Evolutionary conservation across 2,797 vertebrate species (phyloP).

Genomic region (Lophotriccus pileatus): DNA sequence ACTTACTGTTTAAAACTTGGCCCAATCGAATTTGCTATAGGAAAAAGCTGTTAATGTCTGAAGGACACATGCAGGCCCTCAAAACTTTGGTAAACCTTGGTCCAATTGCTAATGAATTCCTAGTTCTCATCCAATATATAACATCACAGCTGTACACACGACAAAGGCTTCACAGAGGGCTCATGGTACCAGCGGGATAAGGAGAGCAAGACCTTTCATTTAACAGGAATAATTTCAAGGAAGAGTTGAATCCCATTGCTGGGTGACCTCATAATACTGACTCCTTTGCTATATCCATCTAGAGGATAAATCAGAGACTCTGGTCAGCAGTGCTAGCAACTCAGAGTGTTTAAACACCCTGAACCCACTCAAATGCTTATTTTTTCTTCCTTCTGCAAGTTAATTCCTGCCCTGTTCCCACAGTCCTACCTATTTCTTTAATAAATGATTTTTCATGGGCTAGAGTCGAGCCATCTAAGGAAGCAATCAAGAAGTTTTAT

Average conservation of each 20-base stretch:
- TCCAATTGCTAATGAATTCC: conserved; percentile 40
- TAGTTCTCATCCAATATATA: conserved; percentile 24
- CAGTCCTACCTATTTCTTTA: background rate
- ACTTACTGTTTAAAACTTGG: conserved; percentile 23
- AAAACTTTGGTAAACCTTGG: background rate
- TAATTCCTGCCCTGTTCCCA: background rate
- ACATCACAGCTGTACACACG: background rate
- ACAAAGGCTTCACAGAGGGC: background rate
- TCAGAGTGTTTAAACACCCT: background rate
- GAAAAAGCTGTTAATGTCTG: conserved; percentile 61
- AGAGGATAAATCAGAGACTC: background rate
- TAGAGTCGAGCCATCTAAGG: background rate
- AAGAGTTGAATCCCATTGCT: background rate
- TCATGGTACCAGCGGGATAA: background rate
- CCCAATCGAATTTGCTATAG: conserved; percentile 22
- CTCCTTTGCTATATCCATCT: background rate
- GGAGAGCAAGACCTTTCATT: background rate
- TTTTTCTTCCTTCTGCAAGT: background rate
- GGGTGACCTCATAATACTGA: background rate
- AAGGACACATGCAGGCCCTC: background rate
- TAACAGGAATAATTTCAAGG: background rate
- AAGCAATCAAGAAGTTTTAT: conserved; percentile 14
- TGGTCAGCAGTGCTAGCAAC: background rate
- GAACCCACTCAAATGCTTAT: background rate
- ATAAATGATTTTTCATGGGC: background rate